A percentile compares a stretch with the other conserved stretches of the same genome.
phyloP scores from a whole-genome alignment of 2,888 invertebrate genomes.

The Elmis aenea region DNA sequence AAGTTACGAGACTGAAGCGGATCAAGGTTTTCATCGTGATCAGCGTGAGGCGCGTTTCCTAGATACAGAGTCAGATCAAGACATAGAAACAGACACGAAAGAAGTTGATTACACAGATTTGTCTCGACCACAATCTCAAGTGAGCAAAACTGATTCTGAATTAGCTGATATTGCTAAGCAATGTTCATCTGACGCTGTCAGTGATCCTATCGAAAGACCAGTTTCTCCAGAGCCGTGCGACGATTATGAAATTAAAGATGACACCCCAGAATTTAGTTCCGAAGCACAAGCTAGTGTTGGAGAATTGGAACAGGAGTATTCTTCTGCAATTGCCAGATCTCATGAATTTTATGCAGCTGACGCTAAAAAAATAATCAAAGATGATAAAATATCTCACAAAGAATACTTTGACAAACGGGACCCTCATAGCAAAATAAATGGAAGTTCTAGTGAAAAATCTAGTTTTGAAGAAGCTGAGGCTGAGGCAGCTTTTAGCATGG shows the following conservation, averaged over 20 bases:
- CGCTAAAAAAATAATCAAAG: slow-evolving; percentile 23
- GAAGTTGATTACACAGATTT: slow-evolving; percentile 17
- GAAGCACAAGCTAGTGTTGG: slow-evolving; percentile 41
- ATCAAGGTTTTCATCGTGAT: slow-evolving; percentile 45
- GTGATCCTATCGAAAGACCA: slow-evolving; percentile 52
- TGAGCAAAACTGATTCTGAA: slow-evolving; percentile 44
- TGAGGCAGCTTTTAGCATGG: slow-evolving; percentile 49
- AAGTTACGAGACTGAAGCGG: slow-evolving; percentile 47
- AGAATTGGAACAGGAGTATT: slow-evolving; percentile 45
- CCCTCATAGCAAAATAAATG: slow-evolving; percentile 41
- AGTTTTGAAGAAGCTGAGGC: slow-evolving; percentile 50
- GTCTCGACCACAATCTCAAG: slow-evolving; percentile 32
- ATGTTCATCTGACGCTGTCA: slow-evolving; percentile 38
- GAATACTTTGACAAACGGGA: slow-evolving; percentile 38
- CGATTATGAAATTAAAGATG: slow-evolving; percentile 41
- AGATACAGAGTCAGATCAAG: slow-evolving; percentile 34
- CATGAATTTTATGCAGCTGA: slow-evolving; percentile 15
- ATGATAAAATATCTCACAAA: slow-evolving; percentile 33
- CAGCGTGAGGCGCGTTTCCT: slow-evolving; percentile 41
- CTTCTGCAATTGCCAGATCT: slow-evolving; percentile 36
- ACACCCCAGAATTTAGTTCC: slow-evolving; percentile 40
- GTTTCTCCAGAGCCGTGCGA: slow-evolving; percentile 49
- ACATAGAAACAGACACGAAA: slow-evolving; percentile 15
- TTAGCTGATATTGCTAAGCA: slow-evolving; percentile 41
- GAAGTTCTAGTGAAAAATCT: slow-evolving; percentile 45